A percentile compares a stretch with the other conserved stretches of the same genome.
phyloP scores from a whole-genome alignment of 2,888 invertebrate species.

The Onthophagus sagittarius region DNA sequence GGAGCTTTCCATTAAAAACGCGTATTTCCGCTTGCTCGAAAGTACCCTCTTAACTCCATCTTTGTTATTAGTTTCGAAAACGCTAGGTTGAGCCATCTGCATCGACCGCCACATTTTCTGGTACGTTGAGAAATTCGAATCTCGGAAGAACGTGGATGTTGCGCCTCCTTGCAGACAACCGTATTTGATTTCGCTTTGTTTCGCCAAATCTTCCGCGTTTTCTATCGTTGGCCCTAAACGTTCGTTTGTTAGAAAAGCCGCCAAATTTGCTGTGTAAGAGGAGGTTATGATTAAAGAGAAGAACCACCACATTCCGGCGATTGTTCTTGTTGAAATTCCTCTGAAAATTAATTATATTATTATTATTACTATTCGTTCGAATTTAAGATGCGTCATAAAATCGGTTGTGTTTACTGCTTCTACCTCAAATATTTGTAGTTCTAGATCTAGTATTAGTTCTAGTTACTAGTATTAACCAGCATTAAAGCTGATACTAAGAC shows the following conservation, averaged over 20 bases:
- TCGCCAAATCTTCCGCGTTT: slow-evolving; percentile 86
- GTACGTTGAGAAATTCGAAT: slow-evolving; percentile 85
- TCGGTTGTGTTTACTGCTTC: too few relatives aligned
- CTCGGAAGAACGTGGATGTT: slow-evolving; percentile 86
- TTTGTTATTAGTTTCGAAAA: slow-evolving; percentile 77
- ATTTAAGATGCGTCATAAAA: too few relatives aligned
- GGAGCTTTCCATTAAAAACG: slow-evolving; percentile 95
- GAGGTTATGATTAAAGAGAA: slow-evolving; percentile 88
- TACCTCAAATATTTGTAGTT: too few relatives aligned
- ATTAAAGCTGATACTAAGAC: too few relatives aligned
- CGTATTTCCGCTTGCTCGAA: slow-evolving; percentile 76
- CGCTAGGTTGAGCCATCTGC: slow-evolving; percentile 78
- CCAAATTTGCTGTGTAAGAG: slow-evolving; percentile 92
- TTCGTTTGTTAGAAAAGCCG: slow-evolving; percentile 88
- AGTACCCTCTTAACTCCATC: slow-evolving; percentile 84
- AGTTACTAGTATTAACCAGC: too few relatives aligned
- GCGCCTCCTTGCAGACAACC: slow-evolving; percentile 89
- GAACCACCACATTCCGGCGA: slow-evolving; percentile 91
- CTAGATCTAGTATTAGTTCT: too few relatives aligned
- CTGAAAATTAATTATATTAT: slow-evolving; percentile 48
- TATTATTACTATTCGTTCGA: too few relatives aligned
- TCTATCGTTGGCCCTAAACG: slow-evolving; percentile 86
- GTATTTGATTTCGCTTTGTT: slow-evolving; percentile 94
- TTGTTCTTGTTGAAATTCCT: slow-evolving; percentile 83
- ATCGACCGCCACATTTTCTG: slow-evolving; percentile 91